Percentiles rank a stretch among this genome's conserved stretches.
Evolutionary conservation across 2,888 invertebrate species (phyloP).

Genomic region (Coremacera marginata): DNA sequence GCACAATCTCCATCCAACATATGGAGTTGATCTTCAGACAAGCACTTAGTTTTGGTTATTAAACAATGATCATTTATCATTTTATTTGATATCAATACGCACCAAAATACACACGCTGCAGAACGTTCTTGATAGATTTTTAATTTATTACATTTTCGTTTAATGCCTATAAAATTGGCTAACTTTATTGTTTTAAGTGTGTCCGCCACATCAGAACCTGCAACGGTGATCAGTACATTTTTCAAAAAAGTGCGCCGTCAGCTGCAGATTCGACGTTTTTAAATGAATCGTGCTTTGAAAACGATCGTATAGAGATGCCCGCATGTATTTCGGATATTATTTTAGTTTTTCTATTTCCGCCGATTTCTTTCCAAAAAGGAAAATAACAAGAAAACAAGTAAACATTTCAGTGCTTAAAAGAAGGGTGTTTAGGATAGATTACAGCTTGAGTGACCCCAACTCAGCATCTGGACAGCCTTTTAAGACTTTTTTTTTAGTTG

Average conservation of each 20-base stretch:
- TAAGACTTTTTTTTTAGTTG: background rate
- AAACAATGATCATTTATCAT: background rate
- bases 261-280: background rate
- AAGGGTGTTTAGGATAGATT: slow-evolving; percentile 30
- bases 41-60: background rate
- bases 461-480: background rate
- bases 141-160: background rate
- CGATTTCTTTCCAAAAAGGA: background rate
- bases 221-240: background rate
- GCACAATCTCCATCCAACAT: background rate
- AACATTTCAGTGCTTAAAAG: background rate
- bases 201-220: background rate
- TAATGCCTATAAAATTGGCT: background rate
- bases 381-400: background rate
- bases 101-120: background rate
- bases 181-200: background rate
- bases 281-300: background rate
- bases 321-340: background rate
- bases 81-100: background rate
- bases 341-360: background rate
- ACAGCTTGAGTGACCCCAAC: slow-evolving; percentile 31
- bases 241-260: background rate
- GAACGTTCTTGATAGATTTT: background rate
- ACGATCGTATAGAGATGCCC: background rate
- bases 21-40: background rate